phyloP scores from a whole-genome alignment of 2,113 vertebrate species.

The Chroicocephalus ridibundus region DNA sequence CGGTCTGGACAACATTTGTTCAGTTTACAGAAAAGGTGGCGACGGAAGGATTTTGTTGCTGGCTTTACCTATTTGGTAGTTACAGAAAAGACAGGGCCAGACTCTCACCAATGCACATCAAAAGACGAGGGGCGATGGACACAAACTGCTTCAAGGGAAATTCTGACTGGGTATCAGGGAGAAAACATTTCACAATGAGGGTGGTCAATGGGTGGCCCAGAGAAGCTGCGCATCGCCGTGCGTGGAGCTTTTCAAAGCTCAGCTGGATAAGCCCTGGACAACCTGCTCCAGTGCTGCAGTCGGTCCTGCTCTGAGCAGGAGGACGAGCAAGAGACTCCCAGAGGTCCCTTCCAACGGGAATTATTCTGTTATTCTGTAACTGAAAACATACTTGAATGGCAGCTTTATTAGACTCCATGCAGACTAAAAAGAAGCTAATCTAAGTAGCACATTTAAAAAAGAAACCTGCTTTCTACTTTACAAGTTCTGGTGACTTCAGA shows the following conservation, averaged over 20 bases:
- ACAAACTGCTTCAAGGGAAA: not conserved
- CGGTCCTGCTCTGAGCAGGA: not conserved
- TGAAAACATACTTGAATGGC: not conserved
- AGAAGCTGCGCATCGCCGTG: not conserved
- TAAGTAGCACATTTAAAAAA: not conserved
- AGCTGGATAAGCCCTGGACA: not conserved
- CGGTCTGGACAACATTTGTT: not conserved
- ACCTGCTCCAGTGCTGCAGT: not conserved
- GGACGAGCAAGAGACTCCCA: not conserved
- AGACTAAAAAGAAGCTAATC: not conserved
- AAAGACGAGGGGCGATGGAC: not conserved
- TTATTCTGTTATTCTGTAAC: not conserved
- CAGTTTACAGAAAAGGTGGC: not conserved
- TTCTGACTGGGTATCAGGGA: not conserved
- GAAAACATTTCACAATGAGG: not conserved
- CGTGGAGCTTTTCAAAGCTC: not conserved
- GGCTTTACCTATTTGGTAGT: not conserved
- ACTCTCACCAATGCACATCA: not conserved
- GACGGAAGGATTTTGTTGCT: not conserved
- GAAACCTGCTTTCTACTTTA: not conserved
- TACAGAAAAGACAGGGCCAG: not conserved
- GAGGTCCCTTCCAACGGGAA: not conserved
- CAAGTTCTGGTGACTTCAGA: not conserved
- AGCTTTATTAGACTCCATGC: not conserved
- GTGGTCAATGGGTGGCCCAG: not conserved